These are phyloP conservation scores for Melanocharis versteri DNA, from an alignment of 2,113 vertebrate genomes.

Conservation along the genomic window DNA sequence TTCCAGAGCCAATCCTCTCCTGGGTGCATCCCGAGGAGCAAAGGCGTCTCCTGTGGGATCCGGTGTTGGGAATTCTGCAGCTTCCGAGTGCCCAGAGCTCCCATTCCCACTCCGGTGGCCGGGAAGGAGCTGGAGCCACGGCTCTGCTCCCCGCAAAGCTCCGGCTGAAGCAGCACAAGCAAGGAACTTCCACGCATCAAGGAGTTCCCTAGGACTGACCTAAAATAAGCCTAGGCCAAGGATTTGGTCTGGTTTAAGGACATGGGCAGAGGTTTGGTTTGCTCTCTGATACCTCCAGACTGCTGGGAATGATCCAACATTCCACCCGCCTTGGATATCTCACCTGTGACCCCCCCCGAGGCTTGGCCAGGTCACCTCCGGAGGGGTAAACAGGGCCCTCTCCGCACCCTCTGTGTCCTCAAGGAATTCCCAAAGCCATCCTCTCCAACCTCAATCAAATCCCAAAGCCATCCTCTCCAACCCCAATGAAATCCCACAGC, in stretches of 20 bases:
- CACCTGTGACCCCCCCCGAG: no score
- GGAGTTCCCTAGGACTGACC: background rate
- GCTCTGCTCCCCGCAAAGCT: background rate
- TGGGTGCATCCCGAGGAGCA: background rate
- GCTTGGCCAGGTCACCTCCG: background rate
- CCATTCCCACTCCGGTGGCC: background rate
- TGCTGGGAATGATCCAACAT: background rate
- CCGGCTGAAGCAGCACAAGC: background rate
- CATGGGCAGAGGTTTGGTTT: accelerated
- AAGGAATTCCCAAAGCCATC: no score
- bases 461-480: background rate
- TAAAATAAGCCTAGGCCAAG: background rate
- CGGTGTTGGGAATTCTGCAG: background rate
- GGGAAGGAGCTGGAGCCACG: background rate
- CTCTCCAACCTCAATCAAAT: background rate
- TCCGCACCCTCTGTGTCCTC: no score
- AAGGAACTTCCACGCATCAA: background rate
- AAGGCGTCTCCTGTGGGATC: background rate
- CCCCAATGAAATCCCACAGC: background rate
- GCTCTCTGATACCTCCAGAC: background rate
- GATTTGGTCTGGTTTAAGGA: background rate
- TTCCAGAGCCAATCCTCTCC: background rate
- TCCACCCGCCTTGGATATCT: background rate
- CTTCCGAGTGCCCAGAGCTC: background rate
- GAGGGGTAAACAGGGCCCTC: background rate